These are phyloP conservation scores for Austrolebias charrua DNA, from an alignment of 2,797 vertebrate species.

Conservation along the genomic window DNA sequence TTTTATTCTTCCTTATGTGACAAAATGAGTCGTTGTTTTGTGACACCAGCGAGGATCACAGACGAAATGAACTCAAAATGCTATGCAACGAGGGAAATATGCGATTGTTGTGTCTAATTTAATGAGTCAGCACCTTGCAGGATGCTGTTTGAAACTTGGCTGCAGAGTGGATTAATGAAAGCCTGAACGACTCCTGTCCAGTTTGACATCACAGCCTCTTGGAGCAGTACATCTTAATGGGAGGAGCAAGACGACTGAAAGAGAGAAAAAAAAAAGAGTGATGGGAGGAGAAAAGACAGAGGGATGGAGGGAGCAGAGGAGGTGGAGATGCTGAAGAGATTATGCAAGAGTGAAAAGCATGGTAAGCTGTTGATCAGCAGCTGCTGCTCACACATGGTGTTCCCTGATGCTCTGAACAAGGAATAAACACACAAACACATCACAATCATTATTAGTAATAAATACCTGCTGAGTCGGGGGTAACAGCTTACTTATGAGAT, in stretches of 20 bases:
- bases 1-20: slow-evolving; percentile 8
- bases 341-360: slow-evolving; percentile 44
- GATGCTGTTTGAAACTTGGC: slow-evolving; percentile 43
- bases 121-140: slow-evolving; percentile 51
- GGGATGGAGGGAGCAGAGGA: slow-evolving; percentile 6
- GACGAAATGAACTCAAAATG: slow-evolving; percentile 23
- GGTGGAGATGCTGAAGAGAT: slow-evolving; percentile 26
- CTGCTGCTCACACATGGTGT: slow-evolving; percentile 33
- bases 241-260: background rate
- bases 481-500: too few relatives aligned
- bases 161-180: slow-evolving; percentile 45
- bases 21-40: background rate
- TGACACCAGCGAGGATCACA: slow-evolving; percentile 19
- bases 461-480: too few relatives aligned
- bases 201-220: slow-evolving; percentile 9
- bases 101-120: slow-evolving; percentile 11
- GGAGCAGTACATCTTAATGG: background rate
- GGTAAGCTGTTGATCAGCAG: slow-evolving; percentile 50
- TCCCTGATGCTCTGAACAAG: slow-evolving; percentile 19
- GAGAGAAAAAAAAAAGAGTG: background rate
- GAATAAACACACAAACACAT: slow-evolving; percentile 18
- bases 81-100: slow-evolving; percentile 31
- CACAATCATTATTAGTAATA: background rate
- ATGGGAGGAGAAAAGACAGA: background rate
- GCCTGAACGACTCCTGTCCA: slow-evolving; percentile 19